A percentile compares a stretch with the other conserved stretches of the same genome.
phyloP scores from a whole-genome alignment of 2,797 vertebrate genomes.

The Echeneis naucrates region DNA sequence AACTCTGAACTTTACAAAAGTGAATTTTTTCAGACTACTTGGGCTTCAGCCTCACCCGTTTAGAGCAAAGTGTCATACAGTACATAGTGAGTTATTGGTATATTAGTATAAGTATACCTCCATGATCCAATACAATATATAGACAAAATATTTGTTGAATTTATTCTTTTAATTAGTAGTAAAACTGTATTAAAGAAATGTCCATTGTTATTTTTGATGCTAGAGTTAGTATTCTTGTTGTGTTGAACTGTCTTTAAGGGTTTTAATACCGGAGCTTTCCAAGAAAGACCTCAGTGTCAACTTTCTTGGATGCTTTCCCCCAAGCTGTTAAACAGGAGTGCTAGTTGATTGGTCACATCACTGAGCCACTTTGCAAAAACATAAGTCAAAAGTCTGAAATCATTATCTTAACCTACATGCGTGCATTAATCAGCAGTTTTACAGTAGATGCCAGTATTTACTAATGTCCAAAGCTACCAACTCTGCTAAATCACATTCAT shows the following conservation, averaged over 20 bases:
- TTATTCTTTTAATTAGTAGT: too few species aligned
- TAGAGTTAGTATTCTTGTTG: not conserved
- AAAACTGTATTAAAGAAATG: not conserved
- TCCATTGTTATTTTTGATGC: not conserved
- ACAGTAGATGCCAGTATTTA: too few species aligned
- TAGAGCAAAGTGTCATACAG: not conserved
- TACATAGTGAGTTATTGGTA: not conserved
- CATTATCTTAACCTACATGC: too few species aligned
- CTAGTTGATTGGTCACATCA: not conserved
- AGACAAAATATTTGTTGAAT: not conserved
- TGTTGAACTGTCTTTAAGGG: not conserved
- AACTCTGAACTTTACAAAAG: not conserved
- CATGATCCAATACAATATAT: not conserved
- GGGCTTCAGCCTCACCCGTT: not conserved
- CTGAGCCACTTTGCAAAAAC: not conserved
- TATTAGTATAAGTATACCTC: not conserved
- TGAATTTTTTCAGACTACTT: not conserved
- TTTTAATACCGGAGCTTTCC: not conserved
- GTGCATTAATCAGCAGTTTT: too few species aligned
- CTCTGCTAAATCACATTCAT: too few species aligned
- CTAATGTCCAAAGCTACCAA: too few species aligned
- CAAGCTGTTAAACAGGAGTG: too few species aligned
- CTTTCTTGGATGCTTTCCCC: too few species aligned
- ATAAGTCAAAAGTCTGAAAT: not conserved
- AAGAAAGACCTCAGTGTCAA: too few species aligned